Evolutionary conservation across 2,113 vertebrate genomes (phyloP).

Genomic region (Hemiscyllium ocellatum): DNA sequence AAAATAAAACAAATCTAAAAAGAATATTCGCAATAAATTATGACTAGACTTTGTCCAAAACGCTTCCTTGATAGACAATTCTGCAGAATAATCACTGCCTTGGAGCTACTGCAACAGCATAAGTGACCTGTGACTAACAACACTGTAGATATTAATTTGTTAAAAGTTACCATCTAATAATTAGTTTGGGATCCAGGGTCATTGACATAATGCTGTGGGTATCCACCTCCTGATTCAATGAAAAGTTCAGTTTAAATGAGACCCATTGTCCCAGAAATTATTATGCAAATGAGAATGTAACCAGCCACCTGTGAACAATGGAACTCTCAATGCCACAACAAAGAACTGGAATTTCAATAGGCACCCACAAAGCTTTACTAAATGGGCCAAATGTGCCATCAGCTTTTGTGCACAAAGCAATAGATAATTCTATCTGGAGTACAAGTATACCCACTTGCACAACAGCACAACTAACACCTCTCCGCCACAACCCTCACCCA

Average conservation of each 20-base stretch:
- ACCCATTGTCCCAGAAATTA: background rate
- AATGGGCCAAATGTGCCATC: background rate
- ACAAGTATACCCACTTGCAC: background rate
- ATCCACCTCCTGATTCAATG: background rate
- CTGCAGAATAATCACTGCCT: background rate
- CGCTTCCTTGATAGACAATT: background rate
- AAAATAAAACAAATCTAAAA: background rate
- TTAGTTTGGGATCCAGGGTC: background rate
- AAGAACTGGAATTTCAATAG: background rate
- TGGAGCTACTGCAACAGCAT: background rate
- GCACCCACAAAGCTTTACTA: background rate
- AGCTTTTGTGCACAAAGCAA: background rate
- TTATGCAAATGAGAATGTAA: background rate
- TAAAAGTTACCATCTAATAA: background rate
- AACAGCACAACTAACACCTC: background rate
- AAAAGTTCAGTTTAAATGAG: background rate
- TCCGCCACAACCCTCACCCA: background rate
- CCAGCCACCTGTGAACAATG: background rate
- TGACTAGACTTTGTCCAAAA: background rate
- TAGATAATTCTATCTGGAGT: background rate
- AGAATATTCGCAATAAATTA: background rate
- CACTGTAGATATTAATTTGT: background rate
- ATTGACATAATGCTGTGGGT: too few species aligned
- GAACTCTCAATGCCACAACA: too few species aligned
- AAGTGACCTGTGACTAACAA: background rate